Percentiles rank a stretch among this genome's conserved stretches.
phyloP scores from a whole-genome alignment of 2,888 invertebrate genomes.

The Heliconius erato region DNA sequence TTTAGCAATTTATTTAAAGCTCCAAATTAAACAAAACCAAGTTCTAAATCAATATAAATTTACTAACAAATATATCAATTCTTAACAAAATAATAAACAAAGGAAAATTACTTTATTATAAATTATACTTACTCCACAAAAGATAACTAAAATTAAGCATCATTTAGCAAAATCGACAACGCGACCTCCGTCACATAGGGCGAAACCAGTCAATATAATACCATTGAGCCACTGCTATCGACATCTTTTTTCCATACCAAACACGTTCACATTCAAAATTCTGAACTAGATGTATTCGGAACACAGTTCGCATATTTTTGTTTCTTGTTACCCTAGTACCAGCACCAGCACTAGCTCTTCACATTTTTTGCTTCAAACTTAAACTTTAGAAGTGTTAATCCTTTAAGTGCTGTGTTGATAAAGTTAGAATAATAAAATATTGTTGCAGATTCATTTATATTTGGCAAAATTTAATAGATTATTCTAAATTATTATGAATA shows the following conservation, averaged over 20 bases:
- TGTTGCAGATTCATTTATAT: not conserved
- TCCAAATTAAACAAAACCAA: too few relatives aligned
- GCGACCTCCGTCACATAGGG: not conserved
- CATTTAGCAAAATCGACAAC: not conserved
- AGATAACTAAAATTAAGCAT: too few relatives aligned
- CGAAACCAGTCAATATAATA: not conserved
- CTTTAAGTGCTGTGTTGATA: not conserved
- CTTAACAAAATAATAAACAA: too few relatives aligned
- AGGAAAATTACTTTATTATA: too few relatives aligned
- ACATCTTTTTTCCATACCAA: conserved; percentile 24
- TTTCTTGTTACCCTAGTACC: conserved; percentile 14
- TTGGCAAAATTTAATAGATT: too few relatives aligned
- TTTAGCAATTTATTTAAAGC: too few relatives aligned
- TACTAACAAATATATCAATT: too few relatives aligned
- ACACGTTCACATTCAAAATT: conserved; percentile 16
- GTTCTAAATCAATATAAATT: too few relatives aligned
- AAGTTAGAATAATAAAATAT: not conserved
- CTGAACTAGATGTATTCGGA: conserved; percentile 22
- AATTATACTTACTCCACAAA: too few relatives aligned
- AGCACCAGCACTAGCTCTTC: not conserved
- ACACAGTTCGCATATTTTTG: conserved; percentile 26
- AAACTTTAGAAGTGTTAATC: not conserved
- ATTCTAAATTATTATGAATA: too few relatives aligned
- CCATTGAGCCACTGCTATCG: not conserved
- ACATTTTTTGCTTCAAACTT: not conserved